Conservation (phyloP, 2,888 invertebrate genomes). For the Stenotaenia linearis region DNA sequence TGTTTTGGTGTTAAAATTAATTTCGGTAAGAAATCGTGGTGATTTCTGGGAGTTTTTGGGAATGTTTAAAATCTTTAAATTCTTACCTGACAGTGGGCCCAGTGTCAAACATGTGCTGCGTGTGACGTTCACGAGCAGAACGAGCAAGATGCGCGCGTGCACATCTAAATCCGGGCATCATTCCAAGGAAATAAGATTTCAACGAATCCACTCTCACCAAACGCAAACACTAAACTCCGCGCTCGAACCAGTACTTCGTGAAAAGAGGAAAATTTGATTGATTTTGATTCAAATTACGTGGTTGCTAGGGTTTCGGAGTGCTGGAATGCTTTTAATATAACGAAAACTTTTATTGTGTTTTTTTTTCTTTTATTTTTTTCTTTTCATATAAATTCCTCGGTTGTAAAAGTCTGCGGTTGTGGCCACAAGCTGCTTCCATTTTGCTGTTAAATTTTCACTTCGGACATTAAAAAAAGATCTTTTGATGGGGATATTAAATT, state of each 20-base stretch:
- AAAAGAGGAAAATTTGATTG: no score
- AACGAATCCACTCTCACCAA: neutral
- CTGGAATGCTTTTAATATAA: no score
- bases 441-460: neutral
- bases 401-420: neutral
- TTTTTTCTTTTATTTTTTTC: neutral
- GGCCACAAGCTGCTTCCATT: neutral
- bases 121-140: neutral
- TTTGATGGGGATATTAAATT: neutral
- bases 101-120: neutral
- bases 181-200: neutral
- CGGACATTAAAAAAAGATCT: neutral
- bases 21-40: neutral
- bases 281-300: no score
- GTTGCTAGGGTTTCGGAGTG: no score
- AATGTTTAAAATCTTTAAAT: neutral
- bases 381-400: neutral
- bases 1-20: no score
- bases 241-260: no score
- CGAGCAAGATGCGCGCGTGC: neutral
- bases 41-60: neutral
- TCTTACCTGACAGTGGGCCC: neutral
- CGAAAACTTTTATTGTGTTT: no score
- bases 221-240: neutral
- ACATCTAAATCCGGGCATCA: conserved; percentile 1